Base-by-base conservation (phyloP, 1,140 invertebrate species). In the Drosophila mayri region DNA sequence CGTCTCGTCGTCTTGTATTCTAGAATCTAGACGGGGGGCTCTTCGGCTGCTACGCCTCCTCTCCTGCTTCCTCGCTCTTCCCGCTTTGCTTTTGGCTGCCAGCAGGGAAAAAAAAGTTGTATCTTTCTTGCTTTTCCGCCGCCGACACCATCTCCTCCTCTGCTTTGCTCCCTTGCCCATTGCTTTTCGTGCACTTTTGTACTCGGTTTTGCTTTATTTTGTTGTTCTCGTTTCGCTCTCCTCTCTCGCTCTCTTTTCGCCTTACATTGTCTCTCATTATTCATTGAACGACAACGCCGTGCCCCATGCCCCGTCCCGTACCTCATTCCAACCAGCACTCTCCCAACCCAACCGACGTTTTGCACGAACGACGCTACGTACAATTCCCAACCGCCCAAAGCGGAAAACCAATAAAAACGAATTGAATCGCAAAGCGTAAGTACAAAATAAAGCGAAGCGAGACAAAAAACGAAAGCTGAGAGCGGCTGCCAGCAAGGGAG, bases 381-480 rank as follows among this genome's bases (percentile, higher is more conserved):
- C 81, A 80, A 85, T 81, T 84, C 74, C 76, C 83, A 79, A 76
- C 79, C 75, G 86, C 85, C 81, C 84, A 84, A 90, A 90, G 85
- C 81, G 85, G 86, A 90, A 90, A 90, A 90, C 85, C 85, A 90
- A 90, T 90, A 90, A 90, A 90, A 88, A 88, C 84, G 84, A 88
- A 90, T 90, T 90, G 85, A 90, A 90, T 90, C 86, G 86, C 85
- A 90, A 90, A 90, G 81, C 86, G 86, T 90, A 90, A 90, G 85
- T 90, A 90, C 85, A 85, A 90, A 88, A 88, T 88, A 88, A 90
- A 88, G 84, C 84, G 85, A 78, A 88, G 87, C 87, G 82, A 88
- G 74, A 90, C 74, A 90, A 84, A 87, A 88, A 88, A 88, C 88
- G 84, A 88, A 88, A 88, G 84, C 83, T 87, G 78, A 75, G 59